phyloP scores from a whole-genome alignment of 2,888 invertebrate species.

The Dendrolimus pini region DNA sequence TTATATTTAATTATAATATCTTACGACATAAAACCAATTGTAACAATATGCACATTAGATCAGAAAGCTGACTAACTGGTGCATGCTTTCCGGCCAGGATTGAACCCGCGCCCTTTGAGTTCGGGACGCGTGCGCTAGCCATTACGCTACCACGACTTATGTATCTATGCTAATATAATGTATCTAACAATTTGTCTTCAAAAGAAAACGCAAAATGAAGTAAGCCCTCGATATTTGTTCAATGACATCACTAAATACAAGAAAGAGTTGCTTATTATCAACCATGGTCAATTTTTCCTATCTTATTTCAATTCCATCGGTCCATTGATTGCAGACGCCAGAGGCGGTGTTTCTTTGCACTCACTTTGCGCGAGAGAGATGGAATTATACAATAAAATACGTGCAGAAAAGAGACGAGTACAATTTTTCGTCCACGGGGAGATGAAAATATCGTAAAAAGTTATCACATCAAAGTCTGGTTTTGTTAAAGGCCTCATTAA shows the following conservation, averaged over 20 bases:
- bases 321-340: slow-evolving; percentile 74
- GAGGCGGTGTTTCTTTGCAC: slow-evolving; percentile 58
- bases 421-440: slow-evolving; percentile 49
- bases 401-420: slow-evolving; percentile 36
- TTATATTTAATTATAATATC: too few relatives aligned
- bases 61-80: too few relatives aligned
- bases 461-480: slow-evolving; percentile 68
- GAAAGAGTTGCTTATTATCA: slow-evolving; percentile 47
- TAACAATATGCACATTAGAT: too few relatives aligned
- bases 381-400: slow-evolving; percentile 19
- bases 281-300: slow-evolving; percentile 56
- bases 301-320: slow-evolving; percentile 75
- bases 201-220: too few relatives aligned
- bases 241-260: neutral
- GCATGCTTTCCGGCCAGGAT: too few relatives aligned
- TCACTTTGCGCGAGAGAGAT: slow-evolving; percentile 41
- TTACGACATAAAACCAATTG: too few relatives aligned
- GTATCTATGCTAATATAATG: too few relatives aligned
- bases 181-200: too few relatives aligned
- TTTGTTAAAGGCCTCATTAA: slow-evolving; percentile 70
- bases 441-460: slow-evolving; percentile 71
- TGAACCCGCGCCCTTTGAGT: too few relatives aligned
- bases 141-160: too few relatives aligned
- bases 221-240: too few relatives aligned
- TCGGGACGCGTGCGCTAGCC: too few relatives aligned